Conservation (phyloP, 2,797 vertebrate genomes). For the Chromis chromis region DNA sequence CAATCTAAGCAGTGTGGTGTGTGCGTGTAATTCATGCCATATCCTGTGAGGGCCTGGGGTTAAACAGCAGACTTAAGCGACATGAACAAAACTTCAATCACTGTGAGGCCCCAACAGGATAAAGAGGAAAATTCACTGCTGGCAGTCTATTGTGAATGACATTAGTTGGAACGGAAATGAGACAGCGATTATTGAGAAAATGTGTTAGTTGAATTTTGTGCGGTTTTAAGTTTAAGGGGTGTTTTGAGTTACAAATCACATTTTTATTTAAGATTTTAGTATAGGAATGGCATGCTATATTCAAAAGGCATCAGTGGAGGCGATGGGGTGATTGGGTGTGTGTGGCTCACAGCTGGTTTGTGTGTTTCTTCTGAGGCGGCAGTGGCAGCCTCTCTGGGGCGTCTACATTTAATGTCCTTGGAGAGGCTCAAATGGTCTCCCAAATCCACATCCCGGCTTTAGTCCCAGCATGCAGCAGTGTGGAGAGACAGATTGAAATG, state of each 20-base stretch:
- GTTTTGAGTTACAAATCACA: constrained; percentile 38
- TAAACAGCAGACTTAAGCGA: constrained; percentile 62
- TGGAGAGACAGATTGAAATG: constrained; percentile 79
- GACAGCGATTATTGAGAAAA: constrained; percentile 54
- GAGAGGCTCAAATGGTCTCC: constrained; percentile 57
- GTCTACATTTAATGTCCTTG: constrained; percentile 60
- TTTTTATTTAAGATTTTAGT: constrained; percentile 33
- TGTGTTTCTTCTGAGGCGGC: constrained; percentile 60
- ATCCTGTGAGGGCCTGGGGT: constrained; percentile 66
- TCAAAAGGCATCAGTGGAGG: constrained; percentile 15
- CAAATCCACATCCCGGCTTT: constrained; percentile 43
- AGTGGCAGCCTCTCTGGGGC: constrained; percentile 49
- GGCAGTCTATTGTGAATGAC: constrained; percentile 48
- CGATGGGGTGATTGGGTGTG: constrained; percentile 48
- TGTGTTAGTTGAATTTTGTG: constrained; percentile 27
- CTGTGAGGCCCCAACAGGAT: constrained; percentile 54
- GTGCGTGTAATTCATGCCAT: constrained; percentile 66
- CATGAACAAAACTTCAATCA: constrained; percentile 65
- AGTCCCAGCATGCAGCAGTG: constrained; percentile 61
- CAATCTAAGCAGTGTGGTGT: constrained; percentile 67
- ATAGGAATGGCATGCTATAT: constrained; percentile 11
- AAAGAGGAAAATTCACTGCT: constrained; percentile 42
- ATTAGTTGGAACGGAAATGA: constrained; percentile 51
- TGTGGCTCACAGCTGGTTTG: constrained; percentile 68
- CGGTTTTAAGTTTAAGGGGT: constrained; percentile 16